Percentiles rank a stretch among this genome's conserved stretches.
These are phyloP conservation scores for Leptopilina myrica DNA, from an alignment of 2,888 invertebrate species.

Conservation along the genomic window DNA sequence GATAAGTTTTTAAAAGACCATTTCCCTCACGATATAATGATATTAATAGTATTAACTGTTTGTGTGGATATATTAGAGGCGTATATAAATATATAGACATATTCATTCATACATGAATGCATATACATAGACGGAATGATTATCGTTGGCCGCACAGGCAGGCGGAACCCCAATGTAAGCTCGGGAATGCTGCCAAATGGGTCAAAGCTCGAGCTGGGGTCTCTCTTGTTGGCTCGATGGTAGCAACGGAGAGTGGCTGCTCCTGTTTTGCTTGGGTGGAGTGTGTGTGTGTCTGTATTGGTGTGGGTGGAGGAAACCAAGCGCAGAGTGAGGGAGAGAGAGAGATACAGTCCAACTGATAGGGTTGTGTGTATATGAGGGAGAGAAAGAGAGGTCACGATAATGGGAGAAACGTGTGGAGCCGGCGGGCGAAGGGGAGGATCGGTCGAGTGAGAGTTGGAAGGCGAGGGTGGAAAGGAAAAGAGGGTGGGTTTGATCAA, in stretches of 20 bases:
- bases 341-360: slow-evolving; percentile 48
- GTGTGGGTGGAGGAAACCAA: slow-evolving; percentile 39
- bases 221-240: slow-evolving; percentile 44
- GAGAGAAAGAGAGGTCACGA: slow-evolving; percentile 31
- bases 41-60: neutral
- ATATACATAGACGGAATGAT: slow-evolving; percentile 54
- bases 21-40: no score
- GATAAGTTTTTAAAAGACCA: no score
- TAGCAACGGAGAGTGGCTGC: slow-evolving; percentile 50
- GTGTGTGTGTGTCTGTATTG: slow-evolving; percentile 2
- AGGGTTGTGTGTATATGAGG: slow-evolving; percentile 39
- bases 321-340: slow-evolving; percentile 44
- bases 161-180: slow-evolving; percentile 62
- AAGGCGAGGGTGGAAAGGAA: slow-evolving; percentile 46
- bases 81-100: slow-evolving; percentile 41
- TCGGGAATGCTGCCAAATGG: slow-evolving; percentile 73
- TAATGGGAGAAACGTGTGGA: slow-evolving; percentile 39
- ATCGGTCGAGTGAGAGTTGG: slow-evolving; percentile 49
- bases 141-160: slow-evolving; percentile 60
- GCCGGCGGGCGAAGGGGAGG: slow-evolving; percentile 47
- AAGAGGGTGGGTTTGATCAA: slow-evolving; percentile 68
- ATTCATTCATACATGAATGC: neutral
- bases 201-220: slow-evolving; percentile 69
- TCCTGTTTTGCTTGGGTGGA: slow-evolving; percentile 52
- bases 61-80: neutral